Evolutionary conservation across 2,797 vertebrate species (phyloP).

Genomic region (Clarias pachynema): DNA sequence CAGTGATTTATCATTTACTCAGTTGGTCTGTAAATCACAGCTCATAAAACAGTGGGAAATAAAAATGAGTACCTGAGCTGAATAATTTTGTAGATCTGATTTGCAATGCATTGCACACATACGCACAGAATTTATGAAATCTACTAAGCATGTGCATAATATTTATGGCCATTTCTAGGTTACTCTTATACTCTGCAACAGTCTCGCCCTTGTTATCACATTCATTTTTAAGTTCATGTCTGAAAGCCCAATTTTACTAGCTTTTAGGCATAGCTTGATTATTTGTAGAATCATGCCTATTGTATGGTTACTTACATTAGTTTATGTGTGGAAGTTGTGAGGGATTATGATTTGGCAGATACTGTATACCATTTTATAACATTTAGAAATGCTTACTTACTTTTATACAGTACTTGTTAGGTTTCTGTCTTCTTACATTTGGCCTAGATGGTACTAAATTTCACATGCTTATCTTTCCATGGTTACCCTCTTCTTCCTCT

Average conservation of each 20-base stretch:
- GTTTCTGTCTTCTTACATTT: too few relatives aligned
- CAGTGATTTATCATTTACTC: slow-evolving; percentile 78
- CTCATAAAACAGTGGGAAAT: slow-evolving; percentile 67
- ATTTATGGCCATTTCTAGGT: background rate
- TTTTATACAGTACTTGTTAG: background rate
- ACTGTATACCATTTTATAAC: background rate
- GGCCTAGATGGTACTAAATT: too few relatives aligned
- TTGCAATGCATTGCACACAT: slow-evolving; percentile 69
- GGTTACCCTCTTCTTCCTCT: too few relatives aligned
- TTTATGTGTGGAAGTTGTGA: background rate
- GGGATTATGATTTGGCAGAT: background rate
- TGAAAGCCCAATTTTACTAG: background rate
- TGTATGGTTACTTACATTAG: background rate
- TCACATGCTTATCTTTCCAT: too few relatives aligned
- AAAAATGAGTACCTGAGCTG: slow-evolving; percentile 57
- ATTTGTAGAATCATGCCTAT: background rate
- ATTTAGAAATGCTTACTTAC: background rate
- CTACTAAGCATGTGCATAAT: background rate
- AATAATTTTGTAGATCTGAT: slow-evolving; percentile 71
- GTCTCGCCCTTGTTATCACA: background rate
- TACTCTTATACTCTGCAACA: background rate
- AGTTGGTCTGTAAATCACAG: slow-evolving; percentile 78
- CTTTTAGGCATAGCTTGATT: background rate
- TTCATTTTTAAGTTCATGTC: background rate
- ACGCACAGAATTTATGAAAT: background rate